phyloP scores from a whole-genome alignment of 2,888 invertebrate genomes.

The Fissipunctia ypsillon region DNA sequence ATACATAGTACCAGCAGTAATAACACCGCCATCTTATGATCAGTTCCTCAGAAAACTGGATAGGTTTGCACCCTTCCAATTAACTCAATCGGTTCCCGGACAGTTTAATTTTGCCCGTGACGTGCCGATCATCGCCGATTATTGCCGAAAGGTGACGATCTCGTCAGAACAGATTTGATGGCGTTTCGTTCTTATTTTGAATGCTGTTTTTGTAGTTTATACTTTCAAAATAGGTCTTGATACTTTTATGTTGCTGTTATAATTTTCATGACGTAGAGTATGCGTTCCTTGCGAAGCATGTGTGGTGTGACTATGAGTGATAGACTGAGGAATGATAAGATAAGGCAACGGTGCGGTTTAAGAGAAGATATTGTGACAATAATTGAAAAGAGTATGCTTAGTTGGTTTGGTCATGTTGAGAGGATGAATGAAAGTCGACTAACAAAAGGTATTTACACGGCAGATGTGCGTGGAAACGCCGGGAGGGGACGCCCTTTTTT shows the following conservation, averaged over 20 bases:
- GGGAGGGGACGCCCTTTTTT: too few relatives aligned
- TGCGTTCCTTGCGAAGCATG: too few relatives aligned
- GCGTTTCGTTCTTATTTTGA: not conserved
- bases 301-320: too few relatives aligned
- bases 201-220: not conserved
- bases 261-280: not conserved
- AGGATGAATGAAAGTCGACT: too few relatives aligned
- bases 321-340: too few relatives aligned
- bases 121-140: conserved; percentile 47
- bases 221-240: not conserved
- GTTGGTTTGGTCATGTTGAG: too few relatives aligned
- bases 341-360: too few relatives aligned
- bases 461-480: too few relatives aligned
- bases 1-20: conserved; percentile 12
- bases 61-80: conserved; percentile 63
- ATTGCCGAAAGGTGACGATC: conserved; percentile 39
- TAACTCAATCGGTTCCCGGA: conserved; percentile 57
- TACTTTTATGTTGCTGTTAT: not conserved
- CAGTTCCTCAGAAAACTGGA: conserved; percentile 19
- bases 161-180: conserved; percentile 5
- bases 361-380: too few relatives aligned
- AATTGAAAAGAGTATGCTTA: too few relatives aligned
- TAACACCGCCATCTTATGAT: conserved; percentile 21
- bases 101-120: conserved; percentile 58
- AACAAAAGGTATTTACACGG: too few relatives aligned